phyloP scores from a whole-genome alignment of 1,140 invertebrate species.

The Lineus longissimus region DNA sequence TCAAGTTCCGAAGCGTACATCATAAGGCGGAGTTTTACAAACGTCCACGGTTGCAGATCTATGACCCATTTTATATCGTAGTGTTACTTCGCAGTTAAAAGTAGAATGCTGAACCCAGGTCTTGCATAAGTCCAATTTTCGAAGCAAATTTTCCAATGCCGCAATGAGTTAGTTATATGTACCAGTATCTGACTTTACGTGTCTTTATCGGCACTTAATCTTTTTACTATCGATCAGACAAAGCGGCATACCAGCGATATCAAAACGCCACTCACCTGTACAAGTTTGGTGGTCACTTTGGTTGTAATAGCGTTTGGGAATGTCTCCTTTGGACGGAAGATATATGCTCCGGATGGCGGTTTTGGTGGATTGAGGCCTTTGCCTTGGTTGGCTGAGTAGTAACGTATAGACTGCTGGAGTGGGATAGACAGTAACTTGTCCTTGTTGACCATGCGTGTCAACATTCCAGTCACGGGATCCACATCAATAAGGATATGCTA shows the following conservation, averaged over 20 bases:
- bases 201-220: no score
- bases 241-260: background rate
- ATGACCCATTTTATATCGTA: no score
- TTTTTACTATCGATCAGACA: no score
- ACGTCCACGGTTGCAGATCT: background rate
- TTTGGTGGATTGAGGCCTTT: constrained; percentile 37
- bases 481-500: constrained; percentile 44
- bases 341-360: constrained; percentile 70
- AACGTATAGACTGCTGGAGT: constrained; percentile 70
- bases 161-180: no score
- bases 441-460: constrained; percentile 45
- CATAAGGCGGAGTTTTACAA: background rate
- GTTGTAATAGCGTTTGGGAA: constrained; percentile 20
- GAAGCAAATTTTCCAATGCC: no score
- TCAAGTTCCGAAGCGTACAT: background rate
- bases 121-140: no score
- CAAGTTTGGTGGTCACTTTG: background rate
- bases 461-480: constrained; percentile 41
- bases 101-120: no score
- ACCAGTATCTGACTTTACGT: no score
- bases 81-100: no score
- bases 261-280: background rate
- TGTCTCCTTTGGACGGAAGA: constrained; percentile 69
- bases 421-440: constrained; percentile 30
- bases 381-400: constrained; percentile 64